These are phyloP conservation scores for Sitobion miscanthi DNA, from an alignment of 1,140 invertebrate species.

Conservation along the genomic window DNA sequence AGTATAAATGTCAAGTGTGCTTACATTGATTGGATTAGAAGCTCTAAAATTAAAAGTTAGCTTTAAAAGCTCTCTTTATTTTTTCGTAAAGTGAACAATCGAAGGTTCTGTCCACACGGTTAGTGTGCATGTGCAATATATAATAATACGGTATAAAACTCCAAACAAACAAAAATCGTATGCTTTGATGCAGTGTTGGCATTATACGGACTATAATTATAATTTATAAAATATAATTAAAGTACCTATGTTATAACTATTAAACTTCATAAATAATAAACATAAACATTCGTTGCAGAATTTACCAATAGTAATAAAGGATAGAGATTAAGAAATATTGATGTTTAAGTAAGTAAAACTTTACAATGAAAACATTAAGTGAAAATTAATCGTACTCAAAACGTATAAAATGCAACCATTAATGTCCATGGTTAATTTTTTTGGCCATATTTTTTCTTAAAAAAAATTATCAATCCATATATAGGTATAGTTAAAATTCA, in stretches of 20 bases:
- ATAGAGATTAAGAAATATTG: not conserved
- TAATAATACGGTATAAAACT: too few relatives aligned
- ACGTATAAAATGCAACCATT: not conserved
- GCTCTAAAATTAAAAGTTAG: not conserved
- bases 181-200: too few relatives aligned
- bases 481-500: too few relatives aligned
- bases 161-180: too few relatives aligned
- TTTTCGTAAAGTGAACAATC: not conserved
- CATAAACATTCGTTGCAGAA: not conserved
- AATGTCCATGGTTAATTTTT: not conserved
- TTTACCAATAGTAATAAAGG: not conserved
- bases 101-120: not conserved
- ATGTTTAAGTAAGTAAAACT: not conserved
- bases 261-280: not conserved
- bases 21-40: not conserved
- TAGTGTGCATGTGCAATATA: too few relatives aligned
- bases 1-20: not conserved
- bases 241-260: too few relatives aligned
- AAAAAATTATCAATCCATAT: too few relatives aligned
- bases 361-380: not conserved
- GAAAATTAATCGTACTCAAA: not conserved
- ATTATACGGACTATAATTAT: too few relatives aligned
- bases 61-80: not conserved
- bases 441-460: too few relatives aligned
- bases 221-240: too few relatives aligned